Evolutionary conservation across 2,797 vertebrate genomes (phyloP).

Genomic region (Amblyopsis hoosieri): DNA sequence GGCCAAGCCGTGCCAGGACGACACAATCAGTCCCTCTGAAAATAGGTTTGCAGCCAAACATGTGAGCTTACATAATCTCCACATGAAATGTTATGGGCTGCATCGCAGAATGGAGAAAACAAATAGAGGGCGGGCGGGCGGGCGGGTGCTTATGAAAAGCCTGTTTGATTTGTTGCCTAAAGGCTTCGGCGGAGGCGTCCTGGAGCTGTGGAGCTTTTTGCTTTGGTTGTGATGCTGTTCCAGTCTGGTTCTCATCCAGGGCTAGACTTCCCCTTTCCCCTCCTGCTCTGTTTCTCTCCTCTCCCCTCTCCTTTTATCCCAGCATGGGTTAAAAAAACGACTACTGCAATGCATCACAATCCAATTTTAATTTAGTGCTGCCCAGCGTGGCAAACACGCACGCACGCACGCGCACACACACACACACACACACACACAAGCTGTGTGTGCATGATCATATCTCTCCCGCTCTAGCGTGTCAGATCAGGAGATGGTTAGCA

Average conservation of each 20-base stretch:
- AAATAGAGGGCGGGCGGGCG: slow-evolving; percentile 3
- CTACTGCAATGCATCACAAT: slow-evolving; percentile 80
- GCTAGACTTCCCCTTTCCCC: slow-evolving; percentile 24
- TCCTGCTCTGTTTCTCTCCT: slow-evolving; percentile 23
- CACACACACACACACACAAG: slow-evolving; percentile 14
- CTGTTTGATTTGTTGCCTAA: slow-evolving; percentile 24
- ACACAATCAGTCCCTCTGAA: slow-evolving; percentile 10
- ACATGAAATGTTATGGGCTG: slow-evolving; percentile 11
- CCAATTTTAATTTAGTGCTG: slow-evolving; percentile 74
- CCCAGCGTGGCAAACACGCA: slow-evolving; percentile 52
- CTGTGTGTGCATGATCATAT: slow-evolving; percentile 17
- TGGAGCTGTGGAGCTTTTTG: slow-evolving; percentile 39
- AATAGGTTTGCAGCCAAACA: slow-evolving; percentile 1
- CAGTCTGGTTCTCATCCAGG: slow-evolving; percentile 49
- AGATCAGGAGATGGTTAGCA: slow-evolving; percentile 60
- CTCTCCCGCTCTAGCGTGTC: slow-evolving; percentile 36
- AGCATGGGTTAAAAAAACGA: slow-evolving; percentile 56
- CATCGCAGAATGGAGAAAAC: background rate
- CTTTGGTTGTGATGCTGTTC: slow-evolving; percentile 40
- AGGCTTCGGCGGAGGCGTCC: slow-evolving; percentile 21
- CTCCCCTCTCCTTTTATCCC: slow-evolving; percentile 43
- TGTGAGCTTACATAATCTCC: slow-evolving; percentile 33
- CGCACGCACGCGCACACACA: background rate
- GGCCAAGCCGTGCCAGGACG: slow-evolving; percentile 10
- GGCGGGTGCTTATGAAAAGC: slow-evolving; percentile 10